Base-by-base conservation (phyloP, 2,888 invertebrate species). In the Arrhopalites spinosus region DNA sequence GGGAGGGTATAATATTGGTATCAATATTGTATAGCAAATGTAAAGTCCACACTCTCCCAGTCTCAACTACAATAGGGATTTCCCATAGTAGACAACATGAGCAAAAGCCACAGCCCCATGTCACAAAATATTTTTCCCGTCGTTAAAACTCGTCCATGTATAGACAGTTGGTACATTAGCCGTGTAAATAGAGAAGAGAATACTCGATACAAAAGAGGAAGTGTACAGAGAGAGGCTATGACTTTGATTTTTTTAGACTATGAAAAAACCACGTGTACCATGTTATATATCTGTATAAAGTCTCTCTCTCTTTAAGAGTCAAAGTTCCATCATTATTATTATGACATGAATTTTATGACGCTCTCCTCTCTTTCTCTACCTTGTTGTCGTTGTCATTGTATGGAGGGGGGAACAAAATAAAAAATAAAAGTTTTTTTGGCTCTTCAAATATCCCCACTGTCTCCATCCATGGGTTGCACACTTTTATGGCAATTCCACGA, bases 341-440 rank as follows among this genome's bases (percentile, higher is more conserved):
- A 72, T 63, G 72, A 72, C 72, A 72, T 47, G 63, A 25, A 61
- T 72, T 72, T 72, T 72, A 72, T 50, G 63, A 47, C 25, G 29
- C 63, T 72, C 30, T 50, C 23, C 15, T 50, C 15, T 50, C 50
- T 50, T 17, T 50, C 50, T 50, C n/a, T 3, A 8, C 2, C 17
- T 13, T 50, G 17, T 50, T 50, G 8, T 64, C 64, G n/a, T n/a
- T n/a, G n/a, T n/a, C n/a, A n/a, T n/a, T n/a, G n/a, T n/a, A n/a
- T n/a, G n/a, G n/a, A n/a, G n/a, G n/a, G n/a, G n/a, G n/a, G n/a
- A n/a, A n/a, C n/a, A n/a, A n/a, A n/a, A n/a, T n/a, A n/a, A n/a
- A n/a, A n/a, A n/a, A n/a, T n/a, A n/a, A n/a, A n/a, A n/a, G n/a
- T n/a, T n/a, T n/a, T n/a, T n/a, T n/a, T n/a, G n/a, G n/a, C n/a